Evolutionary conservation across 2,797 vertebrate species (phyloP).

Genomic region (Halcyon chelicuti): DNA sequence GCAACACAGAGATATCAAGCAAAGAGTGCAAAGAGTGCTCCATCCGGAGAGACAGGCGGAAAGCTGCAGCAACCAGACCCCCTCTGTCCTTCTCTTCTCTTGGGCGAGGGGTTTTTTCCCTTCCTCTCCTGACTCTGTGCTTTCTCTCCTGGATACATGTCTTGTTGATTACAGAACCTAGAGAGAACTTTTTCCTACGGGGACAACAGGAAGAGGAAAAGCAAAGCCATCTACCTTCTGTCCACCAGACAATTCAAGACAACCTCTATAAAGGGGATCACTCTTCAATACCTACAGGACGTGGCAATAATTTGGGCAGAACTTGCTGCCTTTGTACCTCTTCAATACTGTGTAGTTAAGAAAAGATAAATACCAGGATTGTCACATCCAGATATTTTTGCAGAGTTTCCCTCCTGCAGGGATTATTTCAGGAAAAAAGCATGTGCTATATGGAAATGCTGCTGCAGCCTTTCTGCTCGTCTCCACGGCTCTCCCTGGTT

Average conservation of each 20-base stretch:
- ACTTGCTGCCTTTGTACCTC: neutral
- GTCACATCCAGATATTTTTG: constrained; percentile 4
- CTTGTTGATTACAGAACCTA: neutral
- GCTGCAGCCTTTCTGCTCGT: neutral
- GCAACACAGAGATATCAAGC: neutral
- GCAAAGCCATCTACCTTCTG: neutral
- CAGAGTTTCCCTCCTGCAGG: neutral
- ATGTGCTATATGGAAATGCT: neutral
- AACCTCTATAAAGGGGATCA: neutral
- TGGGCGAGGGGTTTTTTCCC: neutral
- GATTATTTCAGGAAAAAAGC: constrained; percentile 30
- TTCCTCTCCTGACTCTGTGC: neutral
- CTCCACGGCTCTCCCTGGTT: neutral
- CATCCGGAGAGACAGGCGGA: neutral
- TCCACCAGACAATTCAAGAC: neutral
- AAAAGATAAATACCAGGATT: neutral
- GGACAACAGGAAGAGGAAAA: neutral
- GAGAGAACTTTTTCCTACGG: neutral
- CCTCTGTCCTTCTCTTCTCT: neutral
- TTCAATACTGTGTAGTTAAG: neutral
- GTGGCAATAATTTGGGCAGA: neutral
- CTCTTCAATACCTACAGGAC: neutral
- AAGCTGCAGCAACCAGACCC: neutral
- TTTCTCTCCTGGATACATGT: neutral
- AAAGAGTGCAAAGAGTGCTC: neutral